Conservation (phyloP, 2,113 vertebrate genomes). For the Elanoides forficatus region DNA sequence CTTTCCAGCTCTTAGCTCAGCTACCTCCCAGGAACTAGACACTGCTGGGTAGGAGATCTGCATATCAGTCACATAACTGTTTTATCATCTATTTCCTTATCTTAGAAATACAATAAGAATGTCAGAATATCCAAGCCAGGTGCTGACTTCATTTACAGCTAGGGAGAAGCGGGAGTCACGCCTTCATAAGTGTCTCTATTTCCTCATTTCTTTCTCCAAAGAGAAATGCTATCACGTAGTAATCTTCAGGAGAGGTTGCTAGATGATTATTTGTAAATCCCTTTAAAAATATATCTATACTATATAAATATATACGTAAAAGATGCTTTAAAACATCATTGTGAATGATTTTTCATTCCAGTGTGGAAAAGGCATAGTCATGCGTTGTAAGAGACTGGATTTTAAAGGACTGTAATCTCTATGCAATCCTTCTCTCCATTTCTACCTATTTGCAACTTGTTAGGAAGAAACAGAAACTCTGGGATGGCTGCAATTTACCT, state of each 20-base stretch:
- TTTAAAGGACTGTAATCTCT: neutral
- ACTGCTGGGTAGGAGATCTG: neutral
- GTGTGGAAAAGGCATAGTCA: neutral
- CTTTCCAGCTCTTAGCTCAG: neutral
- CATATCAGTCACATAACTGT: constrained; percentile 5
- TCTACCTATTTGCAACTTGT: neutral
- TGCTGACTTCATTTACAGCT: constrained; percentile 27
- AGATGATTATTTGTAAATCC: neutral
- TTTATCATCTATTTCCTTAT: constrained; percentile 33
- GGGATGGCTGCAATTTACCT: neutral
- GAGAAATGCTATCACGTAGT: neutral
- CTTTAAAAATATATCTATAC: neutral
- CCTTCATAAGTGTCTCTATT: neutral
- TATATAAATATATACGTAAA: neutral
- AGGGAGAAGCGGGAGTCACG: neutral
- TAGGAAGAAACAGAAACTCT: neutral
- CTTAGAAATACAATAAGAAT: constrained; percentile 22
- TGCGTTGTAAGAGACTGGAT: neutral
- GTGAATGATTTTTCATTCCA: neutral
- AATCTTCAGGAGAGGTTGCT: neutral
- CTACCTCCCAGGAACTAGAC: constrained; percentile 6
- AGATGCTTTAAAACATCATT: neutral
- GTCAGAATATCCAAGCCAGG: neutral
- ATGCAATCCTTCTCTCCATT: neutral
- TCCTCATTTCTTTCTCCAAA: constrained; percentile 33